These are phyloP conservation scores for Umimayanthus kanabou DNA, from an alignment of 92 coral and sea anemone species.

Conservation along the genomic window DNA sequence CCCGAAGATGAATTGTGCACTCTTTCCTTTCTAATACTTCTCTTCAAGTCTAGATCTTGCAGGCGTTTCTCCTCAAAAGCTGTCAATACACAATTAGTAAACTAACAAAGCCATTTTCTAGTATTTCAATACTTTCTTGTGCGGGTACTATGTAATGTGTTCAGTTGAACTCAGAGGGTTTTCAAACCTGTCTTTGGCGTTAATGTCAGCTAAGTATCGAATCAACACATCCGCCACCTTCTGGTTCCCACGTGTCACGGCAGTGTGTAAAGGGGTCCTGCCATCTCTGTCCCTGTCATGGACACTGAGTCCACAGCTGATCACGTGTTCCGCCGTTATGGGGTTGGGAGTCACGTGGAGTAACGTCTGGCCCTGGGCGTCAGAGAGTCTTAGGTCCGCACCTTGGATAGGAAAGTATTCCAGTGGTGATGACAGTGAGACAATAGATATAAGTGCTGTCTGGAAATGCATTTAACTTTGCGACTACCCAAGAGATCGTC, in stretches of 20 bases:
- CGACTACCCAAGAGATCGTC: no score
- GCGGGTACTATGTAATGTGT: neutral
- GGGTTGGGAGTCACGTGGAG: slow-evolving; percentile 21
- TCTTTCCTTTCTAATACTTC: no score
- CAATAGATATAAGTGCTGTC: neutral
- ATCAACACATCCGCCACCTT: slow-evolving; percentile 16
- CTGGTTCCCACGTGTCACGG: slow-evolving; percentile 12
- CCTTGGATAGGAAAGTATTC: slow-evolving; percentile 1
- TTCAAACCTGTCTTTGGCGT: slow-evolving; percentile 33
- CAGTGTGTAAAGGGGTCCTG: slow-evolving; percentile 28
- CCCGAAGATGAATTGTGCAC: no score
- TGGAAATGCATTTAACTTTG: neutral
- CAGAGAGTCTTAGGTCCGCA: slow-evolving; percentile 16
- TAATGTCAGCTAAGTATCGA: neutral
- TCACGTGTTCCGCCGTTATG: slow-evolving; percentile 13
- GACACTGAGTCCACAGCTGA: slow-evolving; percentile 14
- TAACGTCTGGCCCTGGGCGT: slow-evolving; percentile 15
- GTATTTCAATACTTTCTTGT: no score
- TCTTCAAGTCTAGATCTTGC: no score
- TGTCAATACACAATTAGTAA: no score
- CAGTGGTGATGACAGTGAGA: neutral
- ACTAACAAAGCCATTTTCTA: no score
- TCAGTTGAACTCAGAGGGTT: neutral
- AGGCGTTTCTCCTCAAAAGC: no score
- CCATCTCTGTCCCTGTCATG: slow-evolving; percentile 26